Evolutionary conservation across 2,888 invertebrate species (phyloP), one percentile per base, ranked within the genome.

Genomic region (Dasypogon diadema): DNA sequence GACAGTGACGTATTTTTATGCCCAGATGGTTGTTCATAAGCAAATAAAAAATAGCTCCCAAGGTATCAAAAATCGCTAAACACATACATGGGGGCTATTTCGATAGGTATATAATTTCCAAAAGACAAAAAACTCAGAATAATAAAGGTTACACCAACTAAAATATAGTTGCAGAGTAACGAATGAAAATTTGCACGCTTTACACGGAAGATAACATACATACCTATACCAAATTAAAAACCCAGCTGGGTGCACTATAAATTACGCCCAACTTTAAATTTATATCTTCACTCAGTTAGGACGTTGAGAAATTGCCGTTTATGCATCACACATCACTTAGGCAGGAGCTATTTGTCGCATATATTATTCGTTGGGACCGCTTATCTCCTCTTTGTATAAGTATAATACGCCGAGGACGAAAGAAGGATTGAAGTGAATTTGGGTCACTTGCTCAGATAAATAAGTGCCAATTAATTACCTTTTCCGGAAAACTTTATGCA

Each of bases 391-490:
- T 65, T 65, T 65, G 46, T 65, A 22, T 48, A 46, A 4, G 8
- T n/a, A n/a, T n/a, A n/a, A n/a, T n/a, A n/a, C n/a, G 18, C 46
- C 22, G 26, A 65, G 14, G 65, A 65, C 26, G 46, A 65, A 46
- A 48, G 65, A 65, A 24, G 65, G 8, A 12, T 37, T 21, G n/a
- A 65, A 46, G 65, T 42, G 46, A 46, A 46, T 65, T 24, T 65
- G 24, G 46, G 65, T 65, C 46, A 65, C 14, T 46, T 14, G 42
- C 22, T 24, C 46, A 22, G 22, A 48, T 24, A 42, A 65, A 21
- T 65, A 65, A 65, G 65, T 18, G 46, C 48, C 65, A 46, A 65
- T 46, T 65, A 65, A 65, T 65, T 65, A 46, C 65, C 46, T 65
- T 65, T 16, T 5, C n/a, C 26, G 46, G 21, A 48, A 12, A 24